phyloP scores from a whole-genome alignment of 2,113 vertebrate genomes.

The Coturnix japonica region DNA sequence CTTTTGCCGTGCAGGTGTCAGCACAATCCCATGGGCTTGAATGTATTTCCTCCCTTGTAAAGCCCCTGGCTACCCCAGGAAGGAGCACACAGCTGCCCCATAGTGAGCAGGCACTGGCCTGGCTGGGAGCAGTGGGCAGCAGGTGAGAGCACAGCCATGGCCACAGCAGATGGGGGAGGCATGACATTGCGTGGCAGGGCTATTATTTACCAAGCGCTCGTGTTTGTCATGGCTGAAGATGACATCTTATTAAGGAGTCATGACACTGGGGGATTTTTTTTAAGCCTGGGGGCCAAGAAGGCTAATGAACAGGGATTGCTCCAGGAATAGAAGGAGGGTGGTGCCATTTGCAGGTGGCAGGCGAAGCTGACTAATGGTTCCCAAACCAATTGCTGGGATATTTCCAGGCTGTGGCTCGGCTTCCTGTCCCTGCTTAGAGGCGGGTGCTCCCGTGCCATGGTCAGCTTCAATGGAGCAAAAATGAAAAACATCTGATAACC shows the following conservation, averaged over 20 bases:
- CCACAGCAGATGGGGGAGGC: slow-evolving; percentile 71
- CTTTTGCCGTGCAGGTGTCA: accelerated
- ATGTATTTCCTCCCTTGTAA: neutral
- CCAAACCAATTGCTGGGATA: neutral
- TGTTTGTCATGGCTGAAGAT: slow-evolving; percentile 73
- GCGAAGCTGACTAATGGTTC: slow-evolving; percentile 25
- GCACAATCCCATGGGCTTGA: neutral
- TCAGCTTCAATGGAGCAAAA: neutral
- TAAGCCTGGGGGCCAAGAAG: slow-evolving; percentile 62
- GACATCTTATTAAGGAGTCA: slow-evolving; percentile 76
- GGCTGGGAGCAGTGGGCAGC: slow-evolving; percentile 45
- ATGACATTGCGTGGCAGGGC: slow-evolving; percentile 63
- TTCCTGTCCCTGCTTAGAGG: neutral
- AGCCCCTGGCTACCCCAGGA: neutral
- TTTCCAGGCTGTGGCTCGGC: neutral
- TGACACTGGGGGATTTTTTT: slow-evolving; percentile 66
- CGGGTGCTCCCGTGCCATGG: neutral
- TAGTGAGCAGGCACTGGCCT: neutral
- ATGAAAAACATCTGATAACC: neutral
- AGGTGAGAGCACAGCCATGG: slow-evolving; percentile 66
- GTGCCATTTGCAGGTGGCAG: neutral
- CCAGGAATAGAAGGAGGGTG: slow-evolving; percentile 49
- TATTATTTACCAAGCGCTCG: slow-evolving; percentile 70
- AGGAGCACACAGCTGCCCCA: slow-evolving; percentile 10
- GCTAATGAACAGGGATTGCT: slow-evolving; percentile 69